Evolutionary conservation across 2,113 vertebrate species (phyloP).

Genomic region (Patagioenas fasciata): DNA sequence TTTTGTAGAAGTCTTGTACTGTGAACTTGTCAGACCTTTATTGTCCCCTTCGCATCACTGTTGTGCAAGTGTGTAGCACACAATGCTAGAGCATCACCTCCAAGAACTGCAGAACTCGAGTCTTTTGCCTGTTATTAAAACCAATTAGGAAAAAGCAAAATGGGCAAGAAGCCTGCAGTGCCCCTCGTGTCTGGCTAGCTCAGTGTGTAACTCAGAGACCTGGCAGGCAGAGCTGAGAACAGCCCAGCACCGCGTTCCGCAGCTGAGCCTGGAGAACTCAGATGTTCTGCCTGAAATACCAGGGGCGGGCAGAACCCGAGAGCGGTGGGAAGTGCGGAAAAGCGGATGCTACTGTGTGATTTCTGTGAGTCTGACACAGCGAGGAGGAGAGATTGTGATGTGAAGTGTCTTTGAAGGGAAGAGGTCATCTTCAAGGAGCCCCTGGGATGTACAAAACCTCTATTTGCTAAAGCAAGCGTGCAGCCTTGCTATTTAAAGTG

Average conservation of each 20-base stretch:
- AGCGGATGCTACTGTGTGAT: neutral
- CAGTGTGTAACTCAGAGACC: neutral
- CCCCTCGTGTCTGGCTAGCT: neutral
- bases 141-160: neutral
- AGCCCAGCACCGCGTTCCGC: neutral
- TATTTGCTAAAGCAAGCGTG: neutral
- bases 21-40: neutral
- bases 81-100: neutral
- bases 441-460: neutral
- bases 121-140: neutral
- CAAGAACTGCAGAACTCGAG: neutral
- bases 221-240: neutral
- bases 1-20: neutral
- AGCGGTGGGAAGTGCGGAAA: neutral
- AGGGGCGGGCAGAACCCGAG: neutral
- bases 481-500: constrained; percentile 10
- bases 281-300: neutral
- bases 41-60: neutral
- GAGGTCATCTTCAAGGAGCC: neutral
- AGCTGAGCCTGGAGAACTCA: neutral
- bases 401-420: neutral
- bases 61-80: neutral
- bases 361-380: neutral
- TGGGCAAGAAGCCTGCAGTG: neutral
- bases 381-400: neutral